These are phyloP conservation scores for Drosophila pullipes DNA, from an alignment of 2,888 invertebrate genomes.

Conservation along the genomic window DNA sequence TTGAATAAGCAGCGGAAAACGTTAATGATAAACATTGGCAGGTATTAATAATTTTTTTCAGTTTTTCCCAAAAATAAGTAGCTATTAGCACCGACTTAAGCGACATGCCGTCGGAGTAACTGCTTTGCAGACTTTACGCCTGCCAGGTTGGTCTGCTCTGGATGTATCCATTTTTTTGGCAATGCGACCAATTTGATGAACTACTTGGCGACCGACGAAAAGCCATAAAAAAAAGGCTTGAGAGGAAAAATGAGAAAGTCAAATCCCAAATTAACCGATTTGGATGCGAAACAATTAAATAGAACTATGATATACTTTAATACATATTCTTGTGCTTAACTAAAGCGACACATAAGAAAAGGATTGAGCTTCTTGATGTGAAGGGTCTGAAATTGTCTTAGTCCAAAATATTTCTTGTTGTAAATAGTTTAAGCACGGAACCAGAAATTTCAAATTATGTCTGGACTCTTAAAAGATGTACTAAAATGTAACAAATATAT, in stretches of 20 bases:
- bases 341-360: background rate
- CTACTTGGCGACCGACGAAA: background rate
- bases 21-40: background rate
- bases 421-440: background rate
- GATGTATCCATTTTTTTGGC: background rate
- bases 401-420: background rate
- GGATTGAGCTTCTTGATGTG: background rate
- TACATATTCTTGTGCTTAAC: background rate
- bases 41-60: too few species aligned
- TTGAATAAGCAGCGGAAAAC: background rate
- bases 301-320: background rate
- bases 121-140: background rate
- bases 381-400: background rate
- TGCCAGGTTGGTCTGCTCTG: background rate
- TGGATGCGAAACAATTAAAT: background rate
- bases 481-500: background rate
- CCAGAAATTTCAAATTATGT: background rate
- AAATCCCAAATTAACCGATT: background rate
- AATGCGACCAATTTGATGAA: background rate
- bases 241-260: background rate
- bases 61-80: too few species aligned
- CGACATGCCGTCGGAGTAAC: background rate
- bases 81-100: background rate
- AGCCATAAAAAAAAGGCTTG: background rate
- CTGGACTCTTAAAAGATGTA: background rate